Evolutionary conservation across 2,888 invertebrate genomes (phyloP), one percentile per base, ranked within the genome.

Genomic region (Cremastinae sp.): DNA sequence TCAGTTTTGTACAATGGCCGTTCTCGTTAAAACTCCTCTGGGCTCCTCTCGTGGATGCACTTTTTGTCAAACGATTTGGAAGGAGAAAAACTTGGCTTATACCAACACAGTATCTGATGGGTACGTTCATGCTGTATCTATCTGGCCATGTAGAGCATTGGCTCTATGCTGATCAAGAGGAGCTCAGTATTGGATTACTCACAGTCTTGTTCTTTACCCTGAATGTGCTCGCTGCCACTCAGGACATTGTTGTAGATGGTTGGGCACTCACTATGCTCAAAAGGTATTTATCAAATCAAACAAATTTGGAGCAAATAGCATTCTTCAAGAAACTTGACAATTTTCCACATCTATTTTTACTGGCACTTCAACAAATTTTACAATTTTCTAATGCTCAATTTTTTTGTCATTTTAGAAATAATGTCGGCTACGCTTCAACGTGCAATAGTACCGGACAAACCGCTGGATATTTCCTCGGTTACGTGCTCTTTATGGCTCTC

Each of bases 211-310:
- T 99, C 90, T 96, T 99, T 88, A 91, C 94, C 68, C 91, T 99
- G 1, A 99, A 98, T 87, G 98, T 99, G 86, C 91, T 99, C 83
- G 99, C 99, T 3, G 99, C 99, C 1, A 99, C 99, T 0, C 99
- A 99, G 91, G 99, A 99, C 90, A 98, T 99, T 85, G 99, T 98
- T 12, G 99, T 99, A 0, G 99, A 99, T 91, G 99, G 99, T 18
- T 99, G 99, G 99, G 99, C 99, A 0, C 91, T 99, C 9, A 99
- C 99, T 0, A 99, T 99, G 98, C 91, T 99, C 1, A 96, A 97
- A 86, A 95, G 97, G 94, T 97, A 87, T 49, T 22, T 12, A 18
- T 49, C 18, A 8, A 1, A 18, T 22, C 10, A 28, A 14, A 47
- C 45, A 8, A 35, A 35, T 39, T 4, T 35, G n/a, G 10, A n/a